Evolutionary conservation across 2,797 vertebrate genomes (phyloP), one percentile per base, ranked within the genome.

Genomic region (Oreortyx pictus): DNA sequence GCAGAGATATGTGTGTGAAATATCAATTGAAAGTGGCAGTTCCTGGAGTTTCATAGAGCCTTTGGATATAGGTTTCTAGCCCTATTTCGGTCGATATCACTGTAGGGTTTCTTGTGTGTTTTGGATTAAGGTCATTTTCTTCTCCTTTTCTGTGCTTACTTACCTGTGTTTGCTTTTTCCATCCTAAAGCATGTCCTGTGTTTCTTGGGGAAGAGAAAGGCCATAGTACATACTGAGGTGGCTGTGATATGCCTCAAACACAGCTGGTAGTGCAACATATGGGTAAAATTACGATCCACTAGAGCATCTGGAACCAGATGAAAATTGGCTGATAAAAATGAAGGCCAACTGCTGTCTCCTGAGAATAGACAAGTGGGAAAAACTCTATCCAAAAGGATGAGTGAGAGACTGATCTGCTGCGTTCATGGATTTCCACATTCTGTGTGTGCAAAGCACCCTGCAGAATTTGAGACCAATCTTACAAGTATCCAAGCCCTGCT

Each of bases 1-100:
- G 92, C 91, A 90, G 85, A 86, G 87, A 77, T 79, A 82, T 82
- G 82, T 94, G 61, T 73, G 77, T 90, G 75, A 95, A 95, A 95
- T 85, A 88, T 3, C 52, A 86, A 74, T 92, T 91, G 85, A 84
- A 86, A 86, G 60, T 2, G 5, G 49, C 67, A 56, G 47, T 50
- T 89, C n/a, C 74, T 89, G 59, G 52, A 93, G 61, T 41, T 91
- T 95, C 80, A 80, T 22, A 76, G 60, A 90, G 57, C 64, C 49
- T 93, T 94, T 89, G 49, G 41, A 49, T 85, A 46, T 35, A 71
- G 60, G 59, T 86, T 71, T 84, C 62, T 76, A 22, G 49, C 11
- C 1, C 15, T 89, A 22, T 92, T 86, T 96, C 54, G 52, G 74
- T 60, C 6, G 0, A 76, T 91, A 82, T 88, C 54, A 61, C 65